phyloP scores from a whole-genome alignment of 2,797 vertebrate genomes.

The Lindbergichthys nudifrons region DNA sequence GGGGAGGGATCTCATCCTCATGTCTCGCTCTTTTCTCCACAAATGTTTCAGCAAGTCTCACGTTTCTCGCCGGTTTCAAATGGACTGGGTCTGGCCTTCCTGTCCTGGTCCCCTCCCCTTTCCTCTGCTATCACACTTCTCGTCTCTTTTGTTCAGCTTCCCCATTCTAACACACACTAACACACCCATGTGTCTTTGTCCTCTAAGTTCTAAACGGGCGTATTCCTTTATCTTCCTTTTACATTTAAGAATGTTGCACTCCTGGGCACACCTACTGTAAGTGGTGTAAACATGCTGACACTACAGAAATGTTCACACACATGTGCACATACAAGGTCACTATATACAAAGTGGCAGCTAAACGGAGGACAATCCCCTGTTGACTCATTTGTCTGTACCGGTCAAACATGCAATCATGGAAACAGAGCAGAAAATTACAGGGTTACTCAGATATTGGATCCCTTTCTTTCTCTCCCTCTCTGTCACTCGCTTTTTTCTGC shows the following conservation, averaged over 20 bases:
- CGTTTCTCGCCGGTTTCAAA: conserved; percentile 51
- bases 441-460: conserved; percentile 52
- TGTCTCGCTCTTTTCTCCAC: conserved; percentile 39
- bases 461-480: conserved; percentile 37
- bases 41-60: conserved; percentile 49
- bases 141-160: conserved; percentile 34
- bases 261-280: conserved; percentile 39
- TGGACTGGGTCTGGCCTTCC: conserved; percentile 39
- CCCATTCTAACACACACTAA: conserved; percentile 5
- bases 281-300: not conserved
- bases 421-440: conserved; percentile 68
- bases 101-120: conserved; percentile 35
- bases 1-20: conserved; percentile 67
- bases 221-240: conserved; percentile 48
- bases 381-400: conserved; percentile 46
- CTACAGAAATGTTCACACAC: conserved; percentile 6
- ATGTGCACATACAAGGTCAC: conserved; percentile 23
- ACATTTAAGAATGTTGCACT: conserved; percentile 48
- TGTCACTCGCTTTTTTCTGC: conserved; percentile 58
- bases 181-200: conserved; percentile 37
- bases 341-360: conserved; percentile 8
- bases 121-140: conserved; percentile 18
- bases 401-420: conserved; percentile 49
- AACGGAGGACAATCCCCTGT: conserved; percentile 24
- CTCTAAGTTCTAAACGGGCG: conserved; percentile 44